Evolutionary conservation across 2,113 vertebrate genomes (phyloP).

Genomic region (Pterophyllum scalare): DNA sequence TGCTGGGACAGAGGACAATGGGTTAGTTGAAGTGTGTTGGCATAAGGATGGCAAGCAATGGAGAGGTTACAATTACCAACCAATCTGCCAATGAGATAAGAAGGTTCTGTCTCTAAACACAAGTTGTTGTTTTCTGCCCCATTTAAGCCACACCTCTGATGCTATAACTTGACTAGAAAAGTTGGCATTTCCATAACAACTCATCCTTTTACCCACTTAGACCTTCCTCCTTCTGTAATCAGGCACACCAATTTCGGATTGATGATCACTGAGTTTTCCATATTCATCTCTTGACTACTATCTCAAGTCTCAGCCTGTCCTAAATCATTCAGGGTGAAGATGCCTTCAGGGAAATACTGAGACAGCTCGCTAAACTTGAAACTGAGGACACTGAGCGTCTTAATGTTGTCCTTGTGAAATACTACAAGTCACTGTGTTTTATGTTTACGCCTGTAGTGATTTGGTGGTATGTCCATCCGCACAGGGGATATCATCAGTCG

Average conservation of each 20-base stretch:
- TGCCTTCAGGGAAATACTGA: background rate
- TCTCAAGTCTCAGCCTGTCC: background rate
- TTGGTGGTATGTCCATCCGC: background rate
- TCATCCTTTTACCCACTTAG: background rate
- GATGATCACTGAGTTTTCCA: background rate
- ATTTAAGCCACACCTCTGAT: background rate
- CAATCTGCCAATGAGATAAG: background rate
- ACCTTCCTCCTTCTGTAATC: background rate
- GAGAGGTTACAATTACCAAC: background rate
- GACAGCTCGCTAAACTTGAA: constrained; percentile 30
- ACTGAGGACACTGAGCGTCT: background rate
- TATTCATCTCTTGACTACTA: background rate
- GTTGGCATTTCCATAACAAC: background rate
- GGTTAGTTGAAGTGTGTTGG: background rate
- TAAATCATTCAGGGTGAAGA: background rate
- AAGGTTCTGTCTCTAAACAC: background rate
- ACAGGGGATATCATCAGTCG: constrained; percentile 38
- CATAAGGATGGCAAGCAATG: background rate
- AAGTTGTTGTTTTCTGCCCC: too few relatives aligned
- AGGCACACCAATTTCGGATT: background rate
- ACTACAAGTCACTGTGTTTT: background rate
- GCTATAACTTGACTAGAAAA: background rate
- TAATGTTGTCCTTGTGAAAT: background rate
- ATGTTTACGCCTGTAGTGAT: background rate
- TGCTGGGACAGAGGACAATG: background rate